These are phyloP conservation scores for Margaritifera margaritifera DNA, from an alignment of 2,888 invertebrate genomes.

Conservation along the genomic window DNA sequence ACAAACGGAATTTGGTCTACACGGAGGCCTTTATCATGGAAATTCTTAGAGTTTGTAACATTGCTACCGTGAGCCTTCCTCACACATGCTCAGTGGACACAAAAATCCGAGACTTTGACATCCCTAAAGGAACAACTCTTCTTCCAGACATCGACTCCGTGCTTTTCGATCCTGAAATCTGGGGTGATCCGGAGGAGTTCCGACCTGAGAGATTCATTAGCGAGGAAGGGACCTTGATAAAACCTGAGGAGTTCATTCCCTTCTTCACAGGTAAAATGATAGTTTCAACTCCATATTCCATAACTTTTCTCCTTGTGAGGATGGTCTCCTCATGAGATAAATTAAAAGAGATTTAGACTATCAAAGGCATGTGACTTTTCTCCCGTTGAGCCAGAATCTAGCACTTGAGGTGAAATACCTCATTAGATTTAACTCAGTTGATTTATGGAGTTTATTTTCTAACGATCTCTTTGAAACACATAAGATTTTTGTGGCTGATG, in stretches of 20 bases:
- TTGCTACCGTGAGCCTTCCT: neutral
- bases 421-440: too few species aligned
- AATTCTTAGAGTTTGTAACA: conserved; percentile 1
- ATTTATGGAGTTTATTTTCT: too few species aligned
- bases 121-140: neutral
- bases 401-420: too few species aligned
- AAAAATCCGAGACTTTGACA: neutral
- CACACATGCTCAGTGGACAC: neutral
- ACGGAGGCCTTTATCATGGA: conserved; percentile 4
- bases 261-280: conserved; percentile 1
- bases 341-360: too few species aligned
- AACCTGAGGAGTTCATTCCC: neutral
- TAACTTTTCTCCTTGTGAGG: too few species aligned
- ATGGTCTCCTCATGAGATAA: too few species aligned
- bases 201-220: neutral
- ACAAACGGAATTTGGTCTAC: conserved; percentile 5
- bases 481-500: too few species aligned
- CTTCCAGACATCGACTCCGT: neutral
- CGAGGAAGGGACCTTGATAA: neutral
- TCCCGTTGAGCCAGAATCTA: too few species aligned
- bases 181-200: neutral
- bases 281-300: too few species aligned
- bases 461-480: too few species aligned
- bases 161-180: neutral
- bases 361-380: too few species aligned